Base-by-base conservation (phyloP, 2,797 vertebrate species). In the Diplodus puntazzo region DNA sequence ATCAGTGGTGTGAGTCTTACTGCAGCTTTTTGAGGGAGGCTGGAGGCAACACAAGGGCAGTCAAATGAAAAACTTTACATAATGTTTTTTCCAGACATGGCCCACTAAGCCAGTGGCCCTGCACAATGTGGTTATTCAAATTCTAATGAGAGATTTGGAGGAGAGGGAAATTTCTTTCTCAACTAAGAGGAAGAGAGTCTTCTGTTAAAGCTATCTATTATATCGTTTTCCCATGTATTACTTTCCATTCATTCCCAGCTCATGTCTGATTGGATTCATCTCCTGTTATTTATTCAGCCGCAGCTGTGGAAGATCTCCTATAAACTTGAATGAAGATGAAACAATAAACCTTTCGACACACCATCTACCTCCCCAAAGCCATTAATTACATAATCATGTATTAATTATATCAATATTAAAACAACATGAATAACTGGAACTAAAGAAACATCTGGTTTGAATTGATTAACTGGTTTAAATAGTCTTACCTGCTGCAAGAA, bases 61-160 rank as follows among this genome's bases (percentile, higher is more conserved):
- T 72, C 61, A 77, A 77, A 53, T 79, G n/a, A 82, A n/a, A 67
- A 63, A 20, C 45, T 76, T 71, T n/a, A 73, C 48, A 50, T 58
- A 59, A 70, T 57, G 12, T 69, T 70, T 34, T 39, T 63, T 43
- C 17, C 61, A 64, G 53, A 57, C 64, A 69, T 63, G 46, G 52
- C 43, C 48, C 50, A 57, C 63, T 65, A 52, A 70, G 27, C 55
- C 50, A 66, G 52, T 55, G 14, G 14, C 60, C 49, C 21, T 48
- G 20, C 11, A 64, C 60, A 83, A 25, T 52, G 60, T 75, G 46
- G 18, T 70, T 48, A 73, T 77, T 85, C 55, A 59, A 63, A 87
- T 68, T 77, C 34, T 63, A 72, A 75, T 80, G 62, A 74, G 55
- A 60, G 27, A 79, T 71, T 66, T 71, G 30, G n/a, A 77, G 42